A percentile compares a stretch with the other conserved stretches of the same genome.
phyloP scores from a whole-genome alignment of 2,113 vertebrate species.

The Sprattus sprattus region DNA sequence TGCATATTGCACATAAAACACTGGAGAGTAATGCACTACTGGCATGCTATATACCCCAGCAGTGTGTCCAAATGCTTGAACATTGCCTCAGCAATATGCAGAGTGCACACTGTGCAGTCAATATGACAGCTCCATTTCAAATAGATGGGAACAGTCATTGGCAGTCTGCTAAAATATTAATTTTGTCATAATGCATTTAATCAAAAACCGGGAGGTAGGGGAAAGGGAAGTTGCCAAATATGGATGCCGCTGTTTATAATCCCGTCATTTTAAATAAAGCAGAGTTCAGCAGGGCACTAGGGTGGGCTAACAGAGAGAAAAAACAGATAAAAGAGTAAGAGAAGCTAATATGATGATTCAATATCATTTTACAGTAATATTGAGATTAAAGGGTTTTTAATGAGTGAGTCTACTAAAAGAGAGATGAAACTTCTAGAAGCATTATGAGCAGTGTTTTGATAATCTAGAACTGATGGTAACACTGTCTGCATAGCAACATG shows the following conservation, averaged over 20 bases:
- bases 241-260: constrained; percentile 25
- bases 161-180: constrained; percentile 48
- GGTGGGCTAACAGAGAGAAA: neutral
- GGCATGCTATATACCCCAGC: neutral
- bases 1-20: neutral
- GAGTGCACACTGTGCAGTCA: neutral
- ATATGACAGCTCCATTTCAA: constrained; percentile 18
- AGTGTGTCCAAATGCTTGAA: neutral
- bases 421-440: neutral
- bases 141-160: constrained; percentile 43
- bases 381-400: neutral
- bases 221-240: constrained; percentile 28
- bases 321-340: neutral
- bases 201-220: constrained; percentile 33
- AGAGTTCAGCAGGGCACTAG: neutral
- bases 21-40: neutral
- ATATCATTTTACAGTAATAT: neutral
- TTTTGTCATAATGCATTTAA: constrained; percentile 48
- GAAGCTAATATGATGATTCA: neutral
- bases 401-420: neutral
- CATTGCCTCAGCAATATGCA: constrained; percentile 12
- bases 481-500: constrained; percentile 2
- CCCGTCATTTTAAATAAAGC: constrained; percentile 37
- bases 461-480: neutral
- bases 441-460: neutral